These are phyloP conservation scores for Sepiola atlantica DNA, from an alignment of 2,888 invertebrate species.

Conservation along the genomic window DNA sequence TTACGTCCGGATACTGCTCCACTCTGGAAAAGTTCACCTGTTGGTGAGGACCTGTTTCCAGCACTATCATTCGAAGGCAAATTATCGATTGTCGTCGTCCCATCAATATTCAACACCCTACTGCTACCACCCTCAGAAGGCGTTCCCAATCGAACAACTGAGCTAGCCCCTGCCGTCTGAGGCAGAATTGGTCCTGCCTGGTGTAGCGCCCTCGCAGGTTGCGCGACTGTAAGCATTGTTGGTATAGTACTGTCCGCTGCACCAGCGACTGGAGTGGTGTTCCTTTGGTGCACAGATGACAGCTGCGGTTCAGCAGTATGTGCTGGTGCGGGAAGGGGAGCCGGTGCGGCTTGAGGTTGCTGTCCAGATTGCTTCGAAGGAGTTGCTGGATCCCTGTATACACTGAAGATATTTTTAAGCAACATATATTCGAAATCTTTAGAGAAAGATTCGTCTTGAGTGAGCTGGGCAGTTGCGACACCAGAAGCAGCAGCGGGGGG, in stretches of 20 bases:
- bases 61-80: not conserved
- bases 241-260: not conserved
- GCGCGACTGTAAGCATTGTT: not conserved
- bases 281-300: not conserved
- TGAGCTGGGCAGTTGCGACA: conserved; percentile 50
- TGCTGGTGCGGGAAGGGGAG: not conserved
- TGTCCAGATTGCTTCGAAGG: conserved; percentile 50
- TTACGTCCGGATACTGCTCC: not conserved
- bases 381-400: conserved; percentile 50
- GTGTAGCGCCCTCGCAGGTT: not conserved
- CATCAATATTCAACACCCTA: not conserved
- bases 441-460: not conserved
- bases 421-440: not conserved
- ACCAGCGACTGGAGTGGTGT: not conserved
- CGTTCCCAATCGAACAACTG: not conserved
- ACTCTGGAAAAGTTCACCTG: not conserved
- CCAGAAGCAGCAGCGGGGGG: conserved; percentile 50
- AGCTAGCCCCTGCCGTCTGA: not conserved
- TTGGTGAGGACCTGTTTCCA: not conserved
- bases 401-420: conserved; percentile 39
- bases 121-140: not conserved
- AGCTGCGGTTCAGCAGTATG: not conserved
- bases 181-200: conserved; percentile 15
- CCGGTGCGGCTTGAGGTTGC: conserved; percentile 46
- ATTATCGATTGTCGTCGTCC: not conserved